These are phyloP conservation scores for Meleagris gallopavo DNA, from an alignment of 2,113 vertebrate genomes.

Conservation along the genomic window DNA sequence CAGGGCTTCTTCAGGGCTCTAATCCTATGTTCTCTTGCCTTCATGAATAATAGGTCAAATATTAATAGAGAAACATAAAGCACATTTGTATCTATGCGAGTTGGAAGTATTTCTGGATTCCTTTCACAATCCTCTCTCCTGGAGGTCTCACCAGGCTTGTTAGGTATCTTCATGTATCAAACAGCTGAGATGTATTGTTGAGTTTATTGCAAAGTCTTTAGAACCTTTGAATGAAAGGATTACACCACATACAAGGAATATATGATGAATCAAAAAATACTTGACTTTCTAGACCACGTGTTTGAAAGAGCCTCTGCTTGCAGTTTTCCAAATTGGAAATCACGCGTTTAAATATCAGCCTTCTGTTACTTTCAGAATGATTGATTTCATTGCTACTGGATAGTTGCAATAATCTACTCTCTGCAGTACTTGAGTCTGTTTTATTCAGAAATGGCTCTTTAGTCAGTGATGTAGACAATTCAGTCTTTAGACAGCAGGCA, in stretches of 20 bases:
- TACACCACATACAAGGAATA: background rate
- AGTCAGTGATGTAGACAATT: background rate
- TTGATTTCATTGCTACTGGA: too few species aligned
- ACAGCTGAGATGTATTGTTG: background rate
- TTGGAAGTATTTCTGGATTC: accelerated
- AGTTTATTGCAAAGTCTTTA: background rate
- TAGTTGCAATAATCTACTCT: too few species aligned
- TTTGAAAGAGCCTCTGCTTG: background rate
- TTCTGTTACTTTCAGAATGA: background rate
- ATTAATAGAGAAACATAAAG: background rate
- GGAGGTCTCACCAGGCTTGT: background rate
- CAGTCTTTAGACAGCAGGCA: background rate
- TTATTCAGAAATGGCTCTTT: background rate
- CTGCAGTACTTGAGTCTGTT: background rate
- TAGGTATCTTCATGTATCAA: background rate
- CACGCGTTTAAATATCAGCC: background rate
- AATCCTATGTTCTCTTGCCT: background rate
- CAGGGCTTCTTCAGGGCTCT: background rate
- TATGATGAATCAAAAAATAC: background rate
- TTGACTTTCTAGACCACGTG: background rate
- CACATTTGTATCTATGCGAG: background rate
- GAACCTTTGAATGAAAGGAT: background rate
- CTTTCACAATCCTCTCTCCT: background rate
- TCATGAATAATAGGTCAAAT: accelerated
- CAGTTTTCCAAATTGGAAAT: background rate